phyloP scores from a whole-genome alignment of 2,113 vertebrate species.

The Myrmophylax atrothorax region DNA sequence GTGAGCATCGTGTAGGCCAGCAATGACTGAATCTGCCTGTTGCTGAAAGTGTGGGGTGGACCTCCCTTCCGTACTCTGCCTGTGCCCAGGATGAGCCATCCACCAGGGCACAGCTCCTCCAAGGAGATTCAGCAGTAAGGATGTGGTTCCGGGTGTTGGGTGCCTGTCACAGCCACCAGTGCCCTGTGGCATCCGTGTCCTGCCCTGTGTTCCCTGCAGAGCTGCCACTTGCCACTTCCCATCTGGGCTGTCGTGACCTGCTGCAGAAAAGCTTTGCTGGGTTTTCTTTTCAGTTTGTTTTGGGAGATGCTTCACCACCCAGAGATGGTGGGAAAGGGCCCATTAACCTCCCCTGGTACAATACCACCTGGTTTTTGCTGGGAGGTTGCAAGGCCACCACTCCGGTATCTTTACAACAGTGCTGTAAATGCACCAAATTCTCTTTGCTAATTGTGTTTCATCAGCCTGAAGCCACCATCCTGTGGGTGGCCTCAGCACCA shows the following conservation, averaged over 20 bases:
- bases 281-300: not conserved
- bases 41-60: no score
- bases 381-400: not conserved
- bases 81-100: not conserved
- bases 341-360: not conserved
- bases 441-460: not conserved
- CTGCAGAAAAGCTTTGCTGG: not conserved
- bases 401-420: not conserved
- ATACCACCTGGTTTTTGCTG: not conserved
- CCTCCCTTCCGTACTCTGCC: accelerated
- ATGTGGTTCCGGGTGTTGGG: not conserved
- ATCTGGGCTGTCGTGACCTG: accelerated
- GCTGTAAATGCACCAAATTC: not conserved
- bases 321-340: not conserved
- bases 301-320: not conserved
- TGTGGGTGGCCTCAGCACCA: not conserved
- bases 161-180: accelerated
- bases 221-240: not conserved
- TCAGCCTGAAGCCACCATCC: not conserved
- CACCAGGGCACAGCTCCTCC: not conserved
- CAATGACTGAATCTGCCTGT: not conserved
- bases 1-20: accelerated
- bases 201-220: not conserved
- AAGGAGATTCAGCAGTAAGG: not conserved
- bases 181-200: accelerated